Evolutionary conservation across 2,113 vertebrate genomes (phyloP).

Genomic region (Perccottus glenii): DNA sequence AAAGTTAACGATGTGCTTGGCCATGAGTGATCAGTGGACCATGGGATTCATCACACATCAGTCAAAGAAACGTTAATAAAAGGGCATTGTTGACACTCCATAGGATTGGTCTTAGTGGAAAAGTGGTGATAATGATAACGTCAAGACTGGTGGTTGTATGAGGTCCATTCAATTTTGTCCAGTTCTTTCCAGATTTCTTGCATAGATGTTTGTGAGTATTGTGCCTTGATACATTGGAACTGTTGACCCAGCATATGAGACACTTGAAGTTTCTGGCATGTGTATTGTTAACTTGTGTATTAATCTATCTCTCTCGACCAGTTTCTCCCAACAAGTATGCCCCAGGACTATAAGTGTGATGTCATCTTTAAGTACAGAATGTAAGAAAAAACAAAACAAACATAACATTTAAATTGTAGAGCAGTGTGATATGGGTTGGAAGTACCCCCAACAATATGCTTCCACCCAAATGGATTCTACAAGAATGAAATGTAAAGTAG

Average conservation of each 20-base stretch:
- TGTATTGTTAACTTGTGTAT: too few species aligned
- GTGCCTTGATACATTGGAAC: too few species aligned
- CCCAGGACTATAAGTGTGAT: too few species aligned
- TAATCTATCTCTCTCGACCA: too few species aligned
- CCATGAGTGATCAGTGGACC: background rate
- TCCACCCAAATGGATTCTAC: conserved; percentile 43
- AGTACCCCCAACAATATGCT: conserved; percentile 30
- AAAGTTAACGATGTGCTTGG: conserved; percentile 32
- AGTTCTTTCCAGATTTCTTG: too few species aligned
- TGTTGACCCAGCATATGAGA: too few species aligned
- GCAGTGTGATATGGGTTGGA: conserved; percentile 12
- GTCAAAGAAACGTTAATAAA: conserved; percentile 14
- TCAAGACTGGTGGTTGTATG: background rate
- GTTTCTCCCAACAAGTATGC: too few species aligned
- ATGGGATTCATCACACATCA: background rate
- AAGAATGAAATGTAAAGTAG: conserved; percentile 51
- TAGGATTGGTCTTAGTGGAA: background rate
- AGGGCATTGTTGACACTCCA: background rate
- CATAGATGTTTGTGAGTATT: too few species aligned
- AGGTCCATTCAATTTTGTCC: background rate
- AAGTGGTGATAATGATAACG: background rate
- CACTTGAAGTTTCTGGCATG: too few species aligned
- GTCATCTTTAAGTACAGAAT: too few species aligned
- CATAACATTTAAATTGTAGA: too few species aligned
- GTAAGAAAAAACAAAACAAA: too few species aligned